phyloP scores from a whole-genome alignment of 2,888 invertebrate species.

The Amaurobius ferox region DNA sequence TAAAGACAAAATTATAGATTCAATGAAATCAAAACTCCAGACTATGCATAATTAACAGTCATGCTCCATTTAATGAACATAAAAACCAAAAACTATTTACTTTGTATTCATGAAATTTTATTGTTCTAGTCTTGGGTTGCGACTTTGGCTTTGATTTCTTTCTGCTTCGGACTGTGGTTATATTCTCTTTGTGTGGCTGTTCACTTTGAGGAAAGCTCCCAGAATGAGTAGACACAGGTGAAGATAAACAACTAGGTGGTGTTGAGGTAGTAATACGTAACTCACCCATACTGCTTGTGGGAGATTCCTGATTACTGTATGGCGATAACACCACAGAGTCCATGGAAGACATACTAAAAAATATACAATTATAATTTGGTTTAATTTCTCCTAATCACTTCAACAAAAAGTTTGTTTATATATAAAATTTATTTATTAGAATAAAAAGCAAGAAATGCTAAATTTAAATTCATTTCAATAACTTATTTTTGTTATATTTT shows the following conservation, averaged over 20 bases:
- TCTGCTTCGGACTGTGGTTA: constrained; percentile 75
- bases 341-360: constrained; percentile 59
- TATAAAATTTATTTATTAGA: neutral
- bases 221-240: constrained; percentile 48
- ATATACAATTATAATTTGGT: too few species aligned
- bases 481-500: too few species aligned
- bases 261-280: constrained; percentile 39
- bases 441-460: neutral
- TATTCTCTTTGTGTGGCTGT: constrained; percentile 47
- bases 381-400: too few species aligned
- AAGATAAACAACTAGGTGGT: constrained; percentile 31
- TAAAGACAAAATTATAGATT: too few species aligned
- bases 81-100: constrained; percentile 75
- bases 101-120: constrained; percentile 98
- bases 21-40: too few species aligned
- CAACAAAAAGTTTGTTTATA: too few species aligned
- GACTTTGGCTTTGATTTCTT: constrained; percentile 90
- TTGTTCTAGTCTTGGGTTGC: constrained; percentile 88
- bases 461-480: neutral
- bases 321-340: constrained; percentile 60
- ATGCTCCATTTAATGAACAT: neutral
- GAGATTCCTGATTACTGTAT: constrained; percentile 60
- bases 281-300: constrained; percentile 48
- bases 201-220: constrained; percentile 27
- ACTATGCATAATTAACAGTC: too few species aligned